Evolutionary conservation across 2,888 invertebrate species (phyloP).

Genomic region (Synanthedon andrenaeformis): DNA sequence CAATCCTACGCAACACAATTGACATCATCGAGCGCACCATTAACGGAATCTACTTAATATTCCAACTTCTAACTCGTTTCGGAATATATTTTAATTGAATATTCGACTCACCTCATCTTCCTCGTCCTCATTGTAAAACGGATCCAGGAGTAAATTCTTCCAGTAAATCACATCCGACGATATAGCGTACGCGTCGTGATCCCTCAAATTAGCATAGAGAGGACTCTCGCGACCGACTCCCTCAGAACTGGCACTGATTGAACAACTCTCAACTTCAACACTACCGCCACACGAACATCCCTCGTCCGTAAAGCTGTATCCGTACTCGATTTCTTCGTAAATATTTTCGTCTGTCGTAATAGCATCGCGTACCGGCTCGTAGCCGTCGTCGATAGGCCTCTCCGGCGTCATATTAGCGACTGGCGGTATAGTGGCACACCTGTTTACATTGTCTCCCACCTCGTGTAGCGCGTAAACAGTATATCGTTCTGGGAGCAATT

Average conservation of each 20-base stretch:
- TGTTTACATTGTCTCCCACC: constrained; percentile 47
- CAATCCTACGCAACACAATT: constrained; percentile 7
- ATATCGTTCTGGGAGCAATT: constrained; percentile 43
- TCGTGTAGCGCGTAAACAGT: constrained; percentile 51
- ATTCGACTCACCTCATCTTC: constrained; percentile 60
- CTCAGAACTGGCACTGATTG: constrained; percentile 57
- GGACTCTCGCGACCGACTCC: constrained; percentile 56
- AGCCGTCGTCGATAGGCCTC: constrained; percentile 56
- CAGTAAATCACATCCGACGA: constrained; percentile 65
- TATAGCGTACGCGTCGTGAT: constrained; percentile 59
- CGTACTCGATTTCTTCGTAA: constrained; percentile 61
- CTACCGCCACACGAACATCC: constrained; percentile 61
- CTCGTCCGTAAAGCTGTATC: constrained; percentile 52
- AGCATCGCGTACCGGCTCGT: constrained; percentile 60
- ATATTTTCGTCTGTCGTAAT: constrained; percentile 54
- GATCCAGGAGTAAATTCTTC: constrained; percentile 61
- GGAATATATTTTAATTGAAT: too few species aligned
- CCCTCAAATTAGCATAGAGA: constrained; percentile 56
- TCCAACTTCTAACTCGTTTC: too few species aligned
- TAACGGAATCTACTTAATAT: too few species aligned
- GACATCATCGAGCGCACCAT: constrained; percentile 5
- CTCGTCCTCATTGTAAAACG: constrained; percentile 66
- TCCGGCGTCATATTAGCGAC: constrained; percentile 57
- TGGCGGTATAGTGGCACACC: constrained; percentile 38
- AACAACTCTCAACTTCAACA: constrained; percentile 59